Evolutionary conservation across 2,888 invertebrate genomes (phyloP).

Genomic region (Drosophila infuscata): DNA sequence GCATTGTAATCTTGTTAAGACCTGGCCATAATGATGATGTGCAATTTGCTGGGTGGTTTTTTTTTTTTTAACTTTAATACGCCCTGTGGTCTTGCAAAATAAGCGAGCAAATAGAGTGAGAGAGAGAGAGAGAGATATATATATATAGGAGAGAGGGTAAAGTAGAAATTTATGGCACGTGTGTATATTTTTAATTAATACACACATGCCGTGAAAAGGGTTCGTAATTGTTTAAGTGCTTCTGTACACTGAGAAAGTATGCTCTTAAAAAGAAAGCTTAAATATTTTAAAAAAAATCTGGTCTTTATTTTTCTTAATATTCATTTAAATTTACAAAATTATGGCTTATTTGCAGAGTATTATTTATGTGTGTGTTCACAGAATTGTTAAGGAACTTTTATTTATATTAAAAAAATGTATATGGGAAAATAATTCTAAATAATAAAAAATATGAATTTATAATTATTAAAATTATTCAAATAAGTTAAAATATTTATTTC

Average conservation of each 20-base stretch:
- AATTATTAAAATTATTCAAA: neutral
- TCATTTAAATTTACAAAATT: neutral
- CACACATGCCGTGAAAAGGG: conserved; percentile 25
- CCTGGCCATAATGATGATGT: conserved; percentile 46
- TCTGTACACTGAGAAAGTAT: neutral
- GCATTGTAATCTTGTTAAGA: conserved; percentile 46
- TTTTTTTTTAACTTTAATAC: conserved; percentile 31
- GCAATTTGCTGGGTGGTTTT: conserved; percentile 23
- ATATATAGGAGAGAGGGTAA: neutral
- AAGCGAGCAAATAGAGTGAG: neutral
- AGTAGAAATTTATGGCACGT: conserved; percentile 37
- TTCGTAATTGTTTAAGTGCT: conserved; percentile 47
- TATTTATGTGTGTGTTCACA: neutral
- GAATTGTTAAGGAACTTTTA: neutral
- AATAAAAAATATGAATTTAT: neutral
- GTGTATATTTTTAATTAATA: conserved; percentile 73
- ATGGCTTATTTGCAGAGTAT: neutral
- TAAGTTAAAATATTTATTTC: neutral
- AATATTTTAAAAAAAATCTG: neutral
- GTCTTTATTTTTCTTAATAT: neutral
- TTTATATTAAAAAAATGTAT: neutral
- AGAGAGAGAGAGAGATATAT: neutral
- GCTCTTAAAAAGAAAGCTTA: neutral
- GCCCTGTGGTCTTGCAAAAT: conserved; percentile 9
- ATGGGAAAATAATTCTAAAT: too few species aligned